A percentile compares a stretch with the other conserved stretches of the same genome.
phyloP scores from a whole-genome alignment of 2,797 vertebrate species.

The Sciurus vulgaris region DNA sequence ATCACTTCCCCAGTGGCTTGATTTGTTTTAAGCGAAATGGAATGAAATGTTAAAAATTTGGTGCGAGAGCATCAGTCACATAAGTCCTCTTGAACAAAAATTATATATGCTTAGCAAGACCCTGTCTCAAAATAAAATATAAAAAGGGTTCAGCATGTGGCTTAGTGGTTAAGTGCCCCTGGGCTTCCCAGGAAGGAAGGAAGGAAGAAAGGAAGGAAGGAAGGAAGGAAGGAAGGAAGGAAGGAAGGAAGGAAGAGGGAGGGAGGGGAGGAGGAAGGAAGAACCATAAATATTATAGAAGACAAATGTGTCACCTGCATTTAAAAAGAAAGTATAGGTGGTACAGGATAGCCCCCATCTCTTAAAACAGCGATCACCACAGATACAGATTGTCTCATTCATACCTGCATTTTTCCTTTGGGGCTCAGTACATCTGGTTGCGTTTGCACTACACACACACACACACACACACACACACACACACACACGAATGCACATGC shows the following conservation, averaged over 20 bases:
- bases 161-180: no score
- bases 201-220: no score
- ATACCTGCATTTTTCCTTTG: not conserved
- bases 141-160: no score
- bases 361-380: constrained; percentile 32
- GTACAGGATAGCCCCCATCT: not conserved
- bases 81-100: constrained; percentile 41
- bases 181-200: no score
- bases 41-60: constrained; percentile 46
- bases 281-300: not conserved
- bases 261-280: no score
- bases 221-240: no score
- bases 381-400: not conserved
- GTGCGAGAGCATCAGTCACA: not conserved
- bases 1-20: not conserved
- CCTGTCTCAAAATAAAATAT: no score
- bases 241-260: no score
- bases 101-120: not conserved
- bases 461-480: not conserved
- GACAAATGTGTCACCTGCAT: not conserved
- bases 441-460: not conserved
- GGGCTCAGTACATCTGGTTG: not conserved
- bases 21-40: constrained; percentile 53
- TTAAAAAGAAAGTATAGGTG: constrained; percentile 21
- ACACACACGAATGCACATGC: not conserved